phyloP scores from a whole-genome alignment of 2,888 invertebrate species.

The Epirrhoe tristata region DNA sequence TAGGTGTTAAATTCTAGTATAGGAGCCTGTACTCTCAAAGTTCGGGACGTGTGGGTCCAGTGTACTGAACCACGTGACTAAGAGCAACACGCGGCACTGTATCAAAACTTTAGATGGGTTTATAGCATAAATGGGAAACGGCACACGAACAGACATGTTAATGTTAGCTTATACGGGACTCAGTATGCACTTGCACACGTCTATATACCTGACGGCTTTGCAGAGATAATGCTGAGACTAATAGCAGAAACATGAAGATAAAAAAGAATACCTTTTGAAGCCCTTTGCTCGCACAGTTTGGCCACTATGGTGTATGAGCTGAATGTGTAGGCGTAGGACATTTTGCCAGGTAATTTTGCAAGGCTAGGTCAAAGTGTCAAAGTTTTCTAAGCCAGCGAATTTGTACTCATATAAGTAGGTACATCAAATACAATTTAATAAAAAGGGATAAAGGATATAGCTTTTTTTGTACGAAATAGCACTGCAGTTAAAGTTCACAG shows the following conservation, averaged over 20 bases:
- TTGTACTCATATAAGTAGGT: too few species aligned
- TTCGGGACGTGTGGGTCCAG: conserved; percentile 43
- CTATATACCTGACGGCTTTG: background rate
- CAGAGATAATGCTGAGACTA: background rate
- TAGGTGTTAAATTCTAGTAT: background rate
- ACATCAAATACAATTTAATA: too few species aligned
- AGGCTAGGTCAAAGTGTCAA: too few species aligned
- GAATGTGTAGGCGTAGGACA: too few species aligned
- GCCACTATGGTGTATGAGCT: too few species aligned
- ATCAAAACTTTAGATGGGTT: conserved; percentile 46
- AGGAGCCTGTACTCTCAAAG: conserved; percentile 23
- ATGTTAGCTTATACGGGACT: conserved; percentile 29
- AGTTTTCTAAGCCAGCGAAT: too few species aligned
- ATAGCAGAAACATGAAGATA: too few species aligned
- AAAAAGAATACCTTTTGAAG: too few species aligned
- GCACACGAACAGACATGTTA: conserved; percentile 38
- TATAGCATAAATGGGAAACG: conserved; percentile 43
- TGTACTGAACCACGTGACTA: conserved; percentile 47
- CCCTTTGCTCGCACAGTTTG: too few species aligned
- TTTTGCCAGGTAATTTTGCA: too few species aligned
- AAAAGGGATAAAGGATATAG: background rate
- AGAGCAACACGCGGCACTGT: conserved; percentile 38
- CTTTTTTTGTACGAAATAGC: background rate
- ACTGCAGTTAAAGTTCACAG: conserved; percentile 5
- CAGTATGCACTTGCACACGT: conserved; percentile 8